A percentile compares a stretch with the other conserved stretches of the same genome.
Evolutionary conservation across 2,113 vertebrate species (phyloP).

Genomic region (Vicugna pacos): DNA sequence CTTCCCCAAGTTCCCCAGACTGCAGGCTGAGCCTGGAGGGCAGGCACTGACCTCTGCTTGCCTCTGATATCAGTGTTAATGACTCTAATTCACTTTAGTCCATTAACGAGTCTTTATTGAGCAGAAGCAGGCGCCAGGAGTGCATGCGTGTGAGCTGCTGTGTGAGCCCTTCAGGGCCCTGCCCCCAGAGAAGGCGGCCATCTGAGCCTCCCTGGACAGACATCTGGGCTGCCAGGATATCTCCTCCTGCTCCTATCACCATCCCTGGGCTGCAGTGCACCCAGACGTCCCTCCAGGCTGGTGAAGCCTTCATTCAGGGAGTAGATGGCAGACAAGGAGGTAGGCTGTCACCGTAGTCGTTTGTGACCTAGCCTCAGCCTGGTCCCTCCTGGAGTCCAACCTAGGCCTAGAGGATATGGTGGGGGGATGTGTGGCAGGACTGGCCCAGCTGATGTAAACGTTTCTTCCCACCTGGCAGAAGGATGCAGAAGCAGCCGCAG

Average conservation of each 20-base stretch:
- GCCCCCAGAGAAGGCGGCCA: not conserved
- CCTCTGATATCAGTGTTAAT: constrained; percentile 54
- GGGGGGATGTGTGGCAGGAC: not conserved
- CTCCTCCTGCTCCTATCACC: not conserved
- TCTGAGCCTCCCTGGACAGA: not conserved
- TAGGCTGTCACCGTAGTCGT: too few species aligned
- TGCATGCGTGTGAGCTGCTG: constrained; percentile 1
- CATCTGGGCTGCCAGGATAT: not conserved
- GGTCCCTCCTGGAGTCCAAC: not conserved
- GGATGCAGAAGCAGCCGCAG: not conserved
- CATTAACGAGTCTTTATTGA: constrained; percentile 73
- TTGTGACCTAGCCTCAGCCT: not conserved
- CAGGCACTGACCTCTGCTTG: constrained; percentile 27
- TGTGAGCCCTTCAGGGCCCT: not conserved
- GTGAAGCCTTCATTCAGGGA: not conserved
- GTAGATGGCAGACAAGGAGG: not conserved
- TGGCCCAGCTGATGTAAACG: not conserved
- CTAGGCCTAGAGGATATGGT: not conserved
- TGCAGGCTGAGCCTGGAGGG: not conserved
- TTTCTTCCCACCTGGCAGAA: not conserved
- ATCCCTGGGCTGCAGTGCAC: not conserved
- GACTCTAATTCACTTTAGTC: constrained; percentile 73
- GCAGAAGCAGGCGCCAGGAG: constrained; percentile 58
- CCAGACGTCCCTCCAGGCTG: not conserved
- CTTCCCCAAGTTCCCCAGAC: not conserved